Percentiles rank a stretch among this genome's conserved stretches.
phyloP scores from a whole-genome alignment of 2,888 invertebrate genomes.

The Oligia latruncula region DNA sequence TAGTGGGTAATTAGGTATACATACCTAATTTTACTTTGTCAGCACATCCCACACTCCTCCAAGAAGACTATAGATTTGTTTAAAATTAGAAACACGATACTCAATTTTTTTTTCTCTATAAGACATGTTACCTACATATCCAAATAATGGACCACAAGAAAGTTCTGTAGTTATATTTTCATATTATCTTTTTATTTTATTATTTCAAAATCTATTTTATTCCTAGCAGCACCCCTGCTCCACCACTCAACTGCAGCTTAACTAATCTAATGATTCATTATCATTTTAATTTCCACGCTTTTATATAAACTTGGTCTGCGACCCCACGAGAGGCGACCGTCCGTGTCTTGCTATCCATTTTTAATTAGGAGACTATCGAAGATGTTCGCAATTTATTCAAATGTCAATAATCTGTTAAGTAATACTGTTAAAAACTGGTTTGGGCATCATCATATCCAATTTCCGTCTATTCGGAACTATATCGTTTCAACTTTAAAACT shows the following conservation, averaged over 20 bases:
- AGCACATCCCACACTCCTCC: conserved; percentile 27
- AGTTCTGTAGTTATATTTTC: neutral
- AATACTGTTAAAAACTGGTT: conserved; percentile 43
- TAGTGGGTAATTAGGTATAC: neutral
- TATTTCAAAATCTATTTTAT: neutral
- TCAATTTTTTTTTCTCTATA: neutral
- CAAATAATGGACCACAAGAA: neutral
- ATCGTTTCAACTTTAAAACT: conserved; percentile 2
- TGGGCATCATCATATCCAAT: conserved; percentile 21
- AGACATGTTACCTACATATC: neutral
- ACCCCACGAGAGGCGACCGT: conserved; percentile 43
- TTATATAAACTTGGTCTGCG: conserved; percentile 54
- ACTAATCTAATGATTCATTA: conserved; percentile 52
- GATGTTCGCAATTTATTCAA: conserved; percentile 42
- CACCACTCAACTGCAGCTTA: conserved; percentile 47
- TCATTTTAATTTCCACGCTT: conserved; percentile 45
- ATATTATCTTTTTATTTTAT: neutral
- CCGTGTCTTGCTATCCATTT: conserved; percentile 19
- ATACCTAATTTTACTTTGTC: conserved; percentile 29
- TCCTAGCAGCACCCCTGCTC: conserved; percentile 8
- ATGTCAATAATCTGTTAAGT: conserved; percentile 30
- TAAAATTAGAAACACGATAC: neutral
- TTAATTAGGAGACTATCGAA: conserved; percentile 42
- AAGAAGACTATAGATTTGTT: neutral
- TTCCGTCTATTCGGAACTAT: conserved; percentile 9